These are phyloP conservation scores for Hypsibius dujardini DNA, from an alignment of 1,140 invertebrate species.

Conservation along the genomic window DNA sequence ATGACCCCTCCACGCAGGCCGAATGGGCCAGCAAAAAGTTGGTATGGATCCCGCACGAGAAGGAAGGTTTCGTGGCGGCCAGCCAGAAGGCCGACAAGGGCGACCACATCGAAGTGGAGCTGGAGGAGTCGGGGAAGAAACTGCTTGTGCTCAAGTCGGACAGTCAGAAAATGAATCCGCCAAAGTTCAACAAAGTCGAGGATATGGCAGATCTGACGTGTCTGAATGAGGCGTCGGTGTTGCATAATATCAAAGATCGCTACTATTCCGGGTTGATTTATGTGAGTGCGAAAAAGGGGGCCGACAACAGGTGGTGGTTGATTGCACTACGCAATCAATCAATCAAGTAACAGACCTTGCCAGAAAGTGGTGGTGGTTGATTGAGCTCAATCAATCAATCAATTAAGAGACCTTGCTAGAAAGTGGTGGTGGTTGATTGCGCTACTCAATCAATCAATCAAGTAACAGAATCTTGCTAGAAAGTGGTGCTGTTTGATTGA, in stretches of 20 bases:
- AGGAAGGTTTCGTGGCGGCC: slow-evolving; percentile 83
- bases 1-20: slow-evolving; percentile 81
- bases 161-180: slow-evolving; percentile 99
- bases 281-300: slow-evolving; percentile 51
- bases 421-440: no score
- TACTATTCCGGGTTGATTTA: slow-evolving; percentile 98
- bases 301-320: no score
- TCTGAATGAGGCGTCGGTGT: slow-evolving; percentile 93
- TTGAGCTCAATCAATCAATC: no score
- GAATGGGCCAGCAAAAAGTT: slow-evolving; percentile 97
- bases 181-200: slow-evolving; percentile 98
- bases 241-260: slow-evolving; percentile 97
- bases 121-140: slow-evolving; percentile 83
- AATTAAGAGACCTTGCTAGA: no score
- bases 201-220: slow-evolving; percentile 99
- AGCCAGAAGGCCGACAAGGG: slow-evolving; percentile 80
- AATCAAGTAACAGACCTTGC: no score
- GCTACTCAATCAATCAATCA: no score
- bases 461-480: no score
- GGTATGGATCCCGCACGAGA: slow-evolving; percentile 94
- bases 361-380: no score
- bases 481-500: no score
- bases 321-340: no score
- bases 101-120: slow-evolving; percentile 90
- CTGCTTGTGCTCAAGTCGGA: slow-evolving; percentile 76